Base-by-base conservation (phyloP, 2,797 vertebrate genomes). In the Urophycis tenuis region DNA sequence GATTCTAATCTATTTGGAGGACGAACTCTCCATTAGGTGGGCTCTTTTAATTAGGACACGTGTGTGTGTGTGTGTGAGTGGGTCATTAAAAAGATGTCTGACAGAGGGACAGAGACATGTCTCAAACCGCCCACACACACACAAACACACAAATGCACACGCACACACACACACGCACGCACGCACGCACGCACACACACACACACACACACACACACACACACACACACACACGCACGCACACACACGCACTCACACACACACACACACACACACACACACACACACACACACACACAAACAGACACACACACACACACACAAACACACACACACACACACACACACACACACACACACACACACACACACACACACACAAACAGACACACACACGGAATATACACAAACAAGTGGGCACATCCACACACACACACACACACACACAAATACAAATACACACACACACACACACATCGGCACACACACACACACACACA, bases 1-100 rank as follows among this genome's bases (percentile, higher is more conserved):
- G 89, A 89, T 88, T 90, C 84, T 88, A 89, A 92, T 92, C 92
- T 91, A 92, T 92, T 91, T 90, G 88, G 89, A 92, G 92, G 91
- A 90, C 92, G 90, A 93, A 91, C 85, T 90, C 89, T 91, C 91
- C 90, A 93, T 93, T 93, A 93, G 91, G 87, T 87, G 73, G 86
- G 87, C 85, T 92, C 34, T 93, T 91, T 93, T 93, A 93, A 93
- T 94, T 93, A 92, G 93, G 88, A 83, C 89, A 89, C 89, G 91
- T 67, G 60, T 64, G 41, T 45, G 41, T 45, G 41, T 45, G 41
- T 45, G 89, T 91, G 89, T 87, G 90, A 86, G 89, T 87, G 87
- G 91, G 89, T 92, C 90, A 92, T 93, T 93, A 93, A 91, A 89
- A 87, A 29, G 60, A 87, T 88, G 90, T 88, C 90, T 91, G 92